These are phyloP conservation scores for Glaucopsyche alexis DNA, from an alignment of 2,888 invertebrate species.

Conservation along the genomic window DNA sequence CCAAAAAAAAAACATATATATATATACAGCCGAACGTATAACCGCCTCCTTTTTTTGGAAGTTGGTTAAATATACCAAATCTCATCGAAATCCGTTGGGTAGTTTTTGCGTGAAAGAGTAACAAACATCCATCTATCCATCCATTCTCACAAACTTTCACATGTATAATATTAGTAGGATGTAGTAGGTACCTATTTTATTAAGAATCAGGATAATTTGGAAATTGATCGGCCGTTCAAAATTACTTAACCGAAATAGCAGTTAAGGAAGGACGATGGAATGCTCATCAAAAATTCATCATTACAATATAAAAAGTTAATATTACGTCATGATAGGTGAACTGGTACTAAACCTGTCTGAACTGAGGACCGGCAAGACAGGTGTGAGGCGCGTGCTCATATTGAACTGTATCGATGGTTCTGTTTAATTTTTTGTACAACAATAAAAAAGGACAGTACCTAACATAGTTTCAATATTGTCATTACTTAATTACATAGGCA, in stretches of 20 bases:
- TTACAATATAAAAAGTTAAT: constrained; percentile 4
- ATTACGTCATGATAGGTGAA: constrained; percentile 38
- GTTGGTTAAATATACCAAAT: no score
- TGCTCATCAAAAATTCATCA: background rate
- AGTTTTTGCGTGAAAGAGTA: no score
- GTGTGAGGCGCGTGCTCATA: constrained; percentile 53
- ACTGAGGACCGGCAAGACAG: constrained; percentile 48
- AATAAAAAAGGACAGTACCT: background rate
- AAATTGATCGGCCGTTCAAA: no score
- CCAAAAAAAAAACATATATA: no score
- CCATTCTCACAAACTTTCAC: no score
- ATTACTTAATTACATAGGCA: constrained; percentile 7
- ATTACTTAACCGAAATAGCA: background rate
- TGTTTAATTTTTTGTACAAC: constrained; percentile 18
- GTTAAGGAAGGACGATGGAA: background rate
- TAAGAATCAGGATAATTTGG: no score
- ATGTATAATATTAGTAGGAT: no score
- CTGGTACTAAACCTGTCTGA: constrained; percentile 44
- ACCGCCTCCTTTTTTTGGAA: no score
- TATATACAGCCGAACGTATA: no score
- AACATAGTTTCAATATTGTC: constrained; percentile 12
- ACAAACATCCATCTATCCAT: no score
- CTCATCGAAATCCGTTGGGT: no score
- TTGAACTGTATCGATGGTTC: constrained; percentile 7
- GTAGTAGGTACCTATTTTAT: no score